A percentile compares a stretch with the other conserved stretches of the same genome.
These are phyloP conservation scores for Sebastes kiyomatsui DNA, from an alignment of 2,797 vertebrate species.

Conservation along the genomic window DNA sequence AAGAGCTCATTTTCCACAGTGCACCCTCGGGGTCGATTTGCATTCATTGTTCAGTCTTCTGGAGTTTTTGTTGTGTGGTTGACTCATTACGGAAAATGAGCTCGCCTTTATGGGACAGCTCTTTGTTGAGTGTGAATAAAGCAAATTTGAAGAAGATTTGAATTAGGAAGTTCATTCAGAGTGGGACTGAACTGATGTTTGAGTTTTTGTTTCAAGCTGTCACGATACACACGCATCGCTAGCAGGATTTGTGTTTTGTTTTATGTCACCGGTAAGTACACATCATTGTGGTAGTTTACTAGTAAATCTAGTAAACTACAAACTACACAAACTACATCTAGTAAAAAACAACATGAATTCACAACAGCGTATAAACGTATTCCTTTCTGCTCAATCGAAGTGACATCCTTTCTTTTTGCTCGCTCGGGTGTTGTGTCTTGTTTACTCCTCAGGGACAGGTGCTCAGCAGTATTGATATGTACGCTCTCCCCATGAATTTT, in stretches of 20 bases:
- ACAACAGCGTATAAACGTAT: slow-evolving; percentile 8
- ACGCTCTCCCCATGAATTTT: slow-evolving; percentile 56
- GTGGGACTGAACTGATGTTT: slow-evolving; percentile 11
- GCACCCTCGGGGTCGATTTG: slow-evolving; percentile 53
- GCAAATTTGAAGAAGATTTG: slow-evolving; percentile 26
- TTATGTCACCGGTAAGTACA: slow-evolving; percentile 1
- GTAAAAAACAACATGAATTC: slow-evolving; percentile 19
- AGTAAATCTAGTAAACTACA: neutral
- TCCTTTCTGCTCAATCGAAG: slow-evolving; percentile 14
- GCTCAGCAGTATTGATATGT: slow-evolving; percentile 62
- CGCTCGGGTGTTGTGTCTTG: slow-evolving; percentile 42
- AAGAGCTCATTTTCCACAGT: slow-evolving; percentile 60
- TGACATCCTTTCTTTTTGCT: slow-evolving; percentile 18
- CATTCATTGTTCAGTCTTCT: slow-evolving; percentile 57
- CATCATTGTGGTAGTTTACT: neutral
- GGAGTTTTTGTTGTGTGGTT: slow-evolving; percentile 48
- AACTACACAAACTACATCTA: no score
- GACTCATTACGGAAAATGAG: slow-evolving; percentile 63
- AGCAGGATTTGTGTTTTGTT: neutral
- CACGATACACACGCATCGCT: neutral
- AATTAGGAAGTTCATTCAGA: slow-evolving; percentile 33
- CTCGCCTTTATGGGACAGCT: slow-evolving; percentile 41
- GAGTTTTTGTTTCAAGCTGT: slow-evolving; percentile 19
- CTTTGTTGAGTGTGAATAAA: slow-evolving; percentile 34
- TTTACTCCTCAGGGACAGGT: slow-evolving; percentile 54